Base-by-base conservation (phyloP, 2,888 invertebrate species). In the Willowsia nigromaculata region DNA sequence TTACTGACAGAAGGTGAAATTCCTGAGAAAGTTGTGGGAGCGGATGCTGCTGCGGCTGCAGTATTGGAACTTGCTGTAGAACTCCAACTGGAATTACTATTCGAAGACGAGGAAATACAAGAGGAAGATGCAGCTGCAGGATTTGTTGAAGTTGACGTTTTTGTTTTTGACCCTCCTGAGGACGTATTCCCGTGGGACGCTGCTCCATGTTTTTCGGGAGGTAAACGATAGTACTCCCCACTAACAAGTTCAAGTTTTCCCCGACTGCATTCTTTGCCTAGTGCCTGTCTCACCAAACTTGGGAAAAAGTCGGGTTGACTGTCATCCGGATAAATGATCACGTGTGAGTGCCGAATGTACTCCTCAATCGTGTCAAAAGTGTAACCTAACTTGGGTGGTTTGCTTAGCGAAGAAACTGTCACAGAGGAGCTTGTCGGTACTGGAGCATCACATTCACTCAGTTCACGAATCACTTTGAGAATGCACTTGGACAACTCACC, bases 281-380 rank as follows among this genome's bases (percentile, higher is more conserved):
- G 43, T 1, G 80, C 82, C 22, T 83, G 82, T 74, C 59, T 74
- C 37, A 90, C 88, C 37, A 87, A 86, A 80, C 50, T 83, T 11
- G 68, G 82, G 15, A 90, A 43, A 90, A 85, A 91, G 25, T 89
- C 88, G 2, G 83, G 87, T n/a, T 76, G 84, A 43, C 80, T 85
- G 40, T 85, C 90, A 37, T 86, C 84, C 13, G 91, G 90, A 56
- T 90, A 91, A 27, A 89, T 90, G 68, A 92, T 91, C 4, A 92
- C 89, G 86, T 92, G 92, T 11, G 92, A 92, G 53, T 92, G 90
- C 1, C 91, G 88, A 13, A 92, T 56, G 83, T 92, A 92, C 82
- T 92, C 92, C 40, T 90, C 84, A 62, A 92, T 91, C 53, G 89
- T 88, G 25, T 84, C 83, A 50, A 92, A 65, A 27, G 91, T 90